Conservation (phyloP, 1,140 invertebrate species). For the Arctopsyche grandis region DNA sequence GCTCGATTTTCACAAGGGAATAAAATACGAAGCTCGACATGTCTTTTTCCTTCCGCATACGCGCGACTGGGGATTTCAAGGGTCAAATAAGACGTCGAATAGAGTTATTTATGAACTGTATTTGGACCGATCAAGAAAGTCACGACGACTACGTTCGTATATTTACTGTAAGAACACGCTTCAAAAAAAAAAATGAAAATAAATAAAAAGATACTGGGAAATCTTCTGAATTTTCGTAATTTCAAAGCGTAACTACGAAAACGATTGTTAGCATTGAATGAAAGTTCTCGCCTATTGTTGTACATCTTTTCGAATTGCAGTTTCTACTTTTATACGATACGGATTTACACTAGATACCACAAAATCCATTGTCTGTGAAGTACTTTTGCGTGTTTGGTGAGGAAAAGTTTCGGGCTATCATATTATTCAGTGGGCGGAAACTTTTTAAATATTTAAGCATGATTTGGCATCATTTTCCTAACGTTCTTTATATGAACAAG, state of each 20-base stretch:
- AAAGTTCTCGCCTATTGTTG: conserved; percentile 2
- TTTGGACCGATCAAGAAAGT: conserved; percentile 10
- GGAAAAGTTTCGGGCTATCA: neutral
- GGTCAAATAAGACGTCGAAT: conserved; percentile 24
- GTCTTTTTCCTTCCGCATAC: neutral
- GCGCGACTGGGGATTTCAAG: conserved; percentile 1
- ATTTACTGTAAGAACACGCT: neutral
- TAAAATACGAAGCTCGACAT: neutral
- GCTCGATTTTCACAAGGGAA: neutral
- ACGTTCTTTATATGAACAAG: no score
- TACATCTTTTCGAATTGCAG: neutral
- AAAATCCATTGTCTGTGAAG: neutral
- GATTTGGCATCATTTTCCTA: no score
- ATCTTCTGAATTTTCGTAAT: neutral
- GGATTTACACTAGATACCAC: neutral
- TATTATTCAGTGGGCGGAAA: neutral
- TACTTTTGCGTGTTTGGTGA: neutral
- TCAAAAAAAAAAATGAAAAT: neutral
- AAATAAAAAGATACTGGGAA: no score
- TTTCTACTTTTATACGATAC: neutral
- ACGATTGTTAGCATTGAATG: neutral
- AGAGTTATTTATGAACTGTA: conserved; percentile 22
- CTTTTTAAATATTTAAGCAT: no score
- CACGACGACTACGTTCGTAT: neutral
- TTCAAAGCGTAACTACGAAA: neutral